Percentiles rank a stretch among this genome's conserved stretches.
Conservation (phyloP, 2,113 vertebrate genomes). For the Neoarius graeffei region DNA sequence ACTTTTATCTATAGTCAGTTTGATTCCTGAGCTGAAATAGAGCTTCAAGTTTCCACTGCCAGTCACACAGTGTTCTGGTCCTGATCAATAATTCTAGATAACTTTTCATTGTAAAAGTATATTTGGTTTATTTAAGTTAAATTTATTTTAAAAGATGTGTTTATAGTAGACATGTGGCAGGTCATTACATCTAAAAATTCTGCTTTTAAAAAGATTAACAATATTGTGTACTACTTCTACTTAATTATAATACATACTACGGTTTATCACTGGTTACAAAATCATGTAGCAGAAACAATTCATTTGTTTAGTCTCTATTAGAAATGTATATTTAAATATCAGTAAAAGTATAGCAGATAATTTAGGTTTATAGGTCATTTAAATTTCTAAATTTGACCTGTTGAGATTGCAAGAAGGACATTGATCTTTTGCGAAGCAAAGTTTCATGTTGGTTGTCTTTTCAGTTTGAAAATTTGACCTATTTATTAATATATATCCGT, state of each 20-base stretch:
- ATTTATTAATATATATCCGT: not conserved
- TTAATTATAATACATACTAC: not conserved
- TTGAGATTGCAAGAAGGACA: not conserved
- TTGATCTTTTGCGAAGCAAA: not conserved
- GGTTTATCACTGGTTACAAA: no score
- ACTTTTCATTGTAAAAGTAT: not conserved
- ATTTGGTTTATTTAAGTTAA: not conserved
- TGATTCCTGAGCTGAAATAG: conserved; percentile 50
- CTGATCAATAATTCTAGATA: conserved; percentile 40
- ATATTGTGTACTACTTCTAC: not conserved
- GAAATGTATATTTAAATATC: not conserved
- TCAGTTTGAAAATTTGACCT: not conserved
- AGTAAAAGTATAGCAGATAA: not conserved
- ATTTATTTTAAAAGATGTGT: not conserved
- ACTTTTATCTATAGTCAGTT: conserved; percentile 49
- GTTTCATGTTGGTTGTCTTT: not conserved
- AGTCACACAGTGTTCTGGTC: conserved; percentile 43
- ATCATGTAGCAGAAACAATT: not conserved
- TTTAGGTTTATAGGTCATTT: not conserved
- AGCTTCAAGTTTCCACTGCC: conserved; percentile 37
- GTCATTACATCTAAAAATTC: not conserved
- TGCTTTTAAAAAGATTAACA: not conserved
- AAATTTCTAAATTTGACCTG: not conserved
- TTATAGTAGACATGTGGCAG: not conserved
- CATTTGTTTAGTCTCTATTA: not conserved